phyloP scores from a whole-genome alignment of 2,797 vertebrate species.

The Acipenser ruthenus region DNA sequence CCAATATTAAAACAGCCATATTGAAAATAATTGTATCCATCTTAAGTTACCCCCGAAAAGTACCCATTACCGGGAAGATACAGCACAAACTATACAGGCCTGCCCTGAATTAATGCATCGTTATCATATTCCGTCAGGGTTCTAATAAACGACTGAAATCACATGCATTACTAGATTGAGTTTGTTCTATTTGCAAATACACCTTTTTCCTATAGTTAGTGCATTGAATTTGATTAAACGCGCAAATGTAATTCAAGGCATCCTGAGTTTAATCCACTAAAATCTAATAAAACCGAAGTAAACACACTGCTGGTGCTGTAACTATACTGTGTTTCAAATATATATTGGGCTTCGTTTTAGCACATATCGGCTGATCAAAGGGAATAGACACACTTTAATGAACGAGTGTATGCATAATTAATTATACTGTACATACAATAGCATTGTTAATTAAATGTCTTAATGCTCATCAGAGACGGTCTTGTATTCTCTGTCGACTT shows the following conservation, averaged over 20 bases:
- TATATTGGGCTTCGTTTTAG: constrained; percentile 34
- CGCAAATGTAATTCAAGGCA: constrained; percentile 15
- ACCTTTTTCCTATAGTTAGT: constrained; percentile 5
- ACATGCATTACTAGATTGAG: neutral
- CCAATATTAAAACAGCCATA: no score
- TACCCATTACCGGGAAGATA: no score
- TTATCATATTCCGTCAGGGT: neutral
- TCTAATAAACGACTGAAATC: neutral
- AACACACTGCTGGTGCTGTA: constrained; percentile 18
- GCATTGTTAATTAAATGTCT: constrained; percentile 48
- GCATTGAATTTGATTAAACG: constrained; percentile 13
- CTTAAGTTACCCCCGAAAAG: no score
- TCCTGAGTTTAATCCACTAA: constrained; percentile 5
- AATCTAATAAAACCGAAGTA: constrained; percentile 18
- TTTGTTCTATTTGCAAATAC: constrained; percentile 9
- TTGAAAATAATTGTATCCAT: no score
- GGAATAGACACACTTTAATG: constrained; percentile 68
- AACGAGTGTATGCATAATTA: constrained; percentile 63
- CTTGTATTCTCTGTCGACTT: constrained; percentile 36
- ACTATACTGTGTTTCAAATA: constrained; percentile 26
- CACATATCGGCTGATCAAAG: constrained; percentile 55
- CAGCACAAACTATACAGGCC: no score
- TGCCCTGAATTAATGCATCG: no score
- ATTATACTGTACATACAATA: constrained; percentile 61
- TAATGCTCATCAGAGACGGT: constrained; percentile 40